These are phyloP conservation scores for Asarcornis scutulata DNA, from an alignment of 2,113 vertebrate genomes.

Conservation along the genomic window DNA sequence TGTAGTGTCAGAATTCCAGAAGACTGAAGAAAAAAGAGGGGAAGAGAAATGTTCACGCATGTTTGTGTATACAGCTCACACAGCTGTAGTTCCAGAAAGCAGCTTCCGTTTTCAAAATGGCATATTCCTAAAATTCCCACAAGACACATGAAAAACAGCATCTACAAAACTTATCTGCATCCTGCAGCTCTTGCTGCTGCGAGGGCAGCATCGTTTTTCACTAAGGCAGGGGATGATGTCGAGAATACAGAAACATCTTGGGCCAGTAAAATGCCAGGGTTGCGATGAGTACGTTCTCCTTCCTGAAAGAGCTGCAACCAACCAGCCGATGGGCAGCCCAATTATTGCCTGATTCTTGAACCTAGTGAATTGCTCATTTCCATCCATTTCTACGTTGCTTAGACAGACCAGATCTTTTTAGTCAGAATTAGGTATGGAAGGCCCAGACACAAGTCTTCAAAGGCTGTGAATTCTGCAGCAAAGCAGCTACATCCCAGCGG, in stretches of 20 bases:
- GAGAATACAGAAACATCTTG: background rate
- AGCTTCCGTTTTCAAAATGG: background rate
- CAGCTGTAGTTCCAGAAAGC: background rate
- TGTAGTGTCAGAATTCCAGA: background rate
- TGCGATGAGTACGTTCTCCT: background rate
- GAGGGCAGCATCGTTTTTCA: background rate
- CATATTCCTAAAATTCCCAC: background rate
- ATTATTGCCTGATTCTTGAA: background rate
- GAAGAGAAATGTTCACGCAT: too few species aligned
- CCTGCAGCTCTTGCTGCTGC: background rate
- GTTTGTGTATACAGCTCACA: background rate
- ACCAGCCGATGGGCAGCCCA: background rate
- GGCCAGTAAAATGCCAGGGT: background rate
- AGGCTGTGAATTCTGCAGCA: background rate
- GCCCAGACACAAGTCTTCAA: background rate
- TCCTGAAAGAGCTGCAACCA: background rate
- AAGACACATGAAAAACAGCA: background rate
- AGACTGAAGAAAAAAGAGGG: background rate
- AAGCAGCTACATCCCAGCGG: background rate
- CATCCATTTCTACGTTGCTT: background rate
- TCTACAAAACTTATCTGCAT: too few species aligned
- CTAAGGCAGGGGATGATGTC: background rate
- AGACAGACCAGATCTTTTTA: background rate
- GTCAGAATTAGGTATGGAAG: background rate
- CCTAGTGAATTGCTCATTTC: background rate